Evolutionary conservation across 2,888 invertebrate genomes (phyloP).

Genomic region (Tortricodes alternella): DNA sequence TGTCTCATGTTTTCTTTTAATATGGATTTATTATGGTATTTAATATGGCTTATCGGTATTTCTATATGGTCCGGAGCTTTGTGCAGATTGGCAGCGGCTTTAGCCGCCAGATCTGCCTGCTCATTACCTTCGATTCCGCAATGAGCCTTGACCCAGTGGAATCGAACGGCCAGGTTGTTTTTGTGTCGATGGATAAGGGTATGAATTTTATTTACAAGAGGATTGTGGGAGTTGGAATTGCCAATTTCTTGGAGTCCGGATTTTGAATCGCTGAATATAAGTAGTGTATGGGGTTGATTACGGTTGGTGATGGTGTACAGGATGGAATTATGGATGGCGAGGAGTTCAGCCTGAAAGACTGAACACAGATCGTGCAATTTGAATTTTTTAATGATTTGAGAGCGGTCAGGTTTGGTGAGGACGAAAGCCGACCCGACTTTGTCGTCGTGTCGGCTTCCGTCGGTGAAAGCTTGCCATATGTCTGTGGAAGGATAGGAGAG

Average conservation of each 20-base stretch:
- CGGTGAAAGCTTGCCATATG: too few species aligned
- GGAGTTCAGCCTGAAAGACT: not conserved
- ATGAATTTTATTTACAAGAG: too few species aligned
- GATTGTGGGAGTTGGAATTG: not conserved
- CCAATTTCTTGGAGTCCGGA: not conserved
- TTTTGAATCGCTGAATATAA: not conserved
- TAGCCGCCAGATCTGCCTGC: not conserved
- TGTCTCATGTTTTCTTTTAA: not conserved
- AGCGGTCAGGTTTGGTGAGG: not conserved
- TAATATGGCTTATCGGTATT: too few species aligned
- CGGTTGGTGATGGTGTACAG: not conserved
- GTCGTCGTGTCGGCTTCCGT: too few species aligned
- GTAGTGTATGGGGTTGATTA: not conserved
- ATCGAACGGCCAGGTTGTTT: not conserved
- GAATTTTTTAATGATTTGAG: too few species aligned
- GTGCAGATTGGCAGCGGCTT: not conserved
- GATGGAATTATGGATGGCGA: not conserved
- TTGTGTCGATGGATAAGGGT: not conserved
- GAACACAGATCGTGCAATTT: not conserved
- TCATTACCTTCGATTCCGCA: not conserved
- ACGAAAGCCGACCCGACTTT: constrained; percentile 16
- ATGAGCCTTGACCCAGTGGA: too few species aligned
- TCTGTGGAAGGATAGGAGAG: too few species aligned
- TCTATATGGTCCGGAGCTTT: too few species aligned
- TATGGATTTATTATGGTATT: too few species aligned